phyloP scores from a whole-genome alignment of 2,113 vertebrate species.

The Clarias macrocephalus region DNA sequence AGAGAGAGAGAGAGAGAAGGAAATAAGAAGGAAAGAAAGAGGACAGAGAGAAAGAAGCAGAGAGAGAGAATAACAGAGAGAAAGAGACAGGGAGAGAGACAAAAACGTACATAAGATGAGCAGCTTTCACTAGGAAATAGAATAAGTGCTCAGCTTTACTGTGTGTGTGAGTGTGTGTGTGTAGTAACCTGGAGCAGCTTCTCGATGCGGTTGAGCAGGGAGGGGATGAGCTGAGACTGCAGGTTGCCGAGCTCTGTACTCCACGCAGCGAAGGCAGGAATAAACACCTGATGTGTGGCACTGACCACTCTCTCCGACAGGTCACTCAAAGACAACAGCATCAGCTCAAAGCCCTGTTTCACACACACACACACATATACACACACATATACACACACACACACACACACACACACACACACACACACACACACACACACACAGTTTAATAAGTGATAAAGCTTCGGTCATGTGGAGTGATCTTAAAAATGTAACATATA shows the following conservation, averaged over 20 bases:
- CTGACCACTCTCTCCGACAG: constrained; percentile 93
- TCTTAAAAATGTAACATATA: neutral
- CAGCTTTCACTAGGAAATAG: neutral
- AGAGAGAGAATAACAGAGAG: neutral
- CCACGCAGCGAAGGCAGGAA: constrained; percentile 97
- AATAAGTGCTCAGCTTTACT: neutral
- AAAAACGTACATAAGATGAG: neutral
- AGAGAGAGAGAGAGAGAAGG: neutral
- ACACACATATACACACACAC: constrained; percentile 58
- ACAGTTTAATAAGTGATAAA: neutral
- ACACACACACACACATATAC: constrained; percentile 26
- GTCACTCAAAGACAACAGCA: constrained; percentile 90
- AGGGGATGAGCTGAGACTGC: constrained; percentile 89
- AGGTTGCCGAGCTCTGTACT: constrained; percentile 90
- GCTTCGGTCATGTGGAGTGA: too few relatives aligned
- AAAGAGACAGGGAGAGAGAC: neutral
- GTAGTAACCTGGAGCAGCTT: constrained; percentile 86
- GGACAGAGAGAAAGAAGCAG: neutral
- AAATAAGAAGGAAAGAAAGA: neutral
- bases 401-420: too few relatives aligned
- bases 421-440: neutral
- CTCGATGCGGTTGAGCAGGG: constrained; percentile 90
- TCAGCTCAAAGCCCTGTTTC: constrained; percentile 90
- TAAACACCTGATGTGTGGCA: constrained; percentile 96
- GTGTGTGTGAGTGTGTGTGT: neutral